A percentile compares a stretch with the other conserved stretches of the same genome.
Evolutionary conservation across 2,113 vertebrate genomes (phyloP).

Genomic region (Thunnus maccoyii): DNA sequence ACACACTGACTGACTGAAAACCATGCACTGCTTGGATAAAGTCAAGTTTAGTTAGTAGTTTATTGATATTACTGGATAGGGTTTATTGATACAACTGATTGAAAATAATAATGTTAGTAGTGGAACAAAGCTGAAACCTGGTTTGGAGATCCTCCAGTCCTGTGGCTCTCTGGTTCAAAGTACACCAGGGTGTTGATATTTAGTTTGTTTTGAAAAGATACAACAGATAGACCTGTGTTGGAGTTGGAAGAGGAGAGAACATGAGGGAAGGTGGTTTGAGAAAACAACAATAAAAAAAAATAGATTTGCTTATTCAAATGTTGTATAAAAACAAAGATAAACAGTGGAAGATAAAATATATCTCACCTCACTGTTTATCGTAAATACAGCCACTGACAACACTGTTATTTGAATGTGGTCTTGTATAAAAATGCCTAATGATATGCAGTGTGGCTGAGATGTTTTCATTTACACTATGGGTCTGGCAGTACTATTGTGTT

Average conservation of each 20-base stretch:
- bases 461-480: constrained; percentile 46
- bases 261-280: neutral
- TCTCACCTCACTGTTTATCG: constrained; percentile 30
- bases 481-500: constrained; percentile 64
- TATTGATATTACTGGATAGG: constrained; percentile 49
- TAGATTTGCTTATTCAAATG: constrained; percentile 12
- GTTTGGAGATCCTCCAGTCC: constrained; percentile 44
- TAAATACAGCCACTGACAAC: constrained; percentile 34
- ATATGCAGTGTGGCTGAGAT: constrained; percentile 15
- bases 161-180: constrained; percentile 33
- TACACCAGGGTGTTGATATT: constrained; percentile 35
- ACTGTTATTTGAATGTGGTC: constrained; percentile 48
- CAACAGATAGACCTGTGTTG: constrained; percentile 44
- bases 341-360: constrained; percentile 51
- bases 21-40: constrained; percentile 14
- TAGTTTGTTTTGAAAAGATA: constrained; percentile 59
- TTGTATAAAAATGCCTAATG: constrained; percentile 42
- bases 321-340: constrained; percentile 36
- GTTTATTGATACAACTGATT: constrained; percentile 56
- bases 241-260: constrained; percentile 24
- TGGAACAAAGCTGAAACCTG: constrained; percentile 43
- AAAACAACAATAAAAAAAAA: constrained; percentile 32
- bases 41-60: constrained; percentile 35
- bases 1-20: constrained; percentile 28
- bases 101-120: constrained; percentile 42